These are phyloP conservation scores for Melieria picta DNA, from an alignment of 2,888 invertebrate species.

Conservation along the genomic window DNA sequence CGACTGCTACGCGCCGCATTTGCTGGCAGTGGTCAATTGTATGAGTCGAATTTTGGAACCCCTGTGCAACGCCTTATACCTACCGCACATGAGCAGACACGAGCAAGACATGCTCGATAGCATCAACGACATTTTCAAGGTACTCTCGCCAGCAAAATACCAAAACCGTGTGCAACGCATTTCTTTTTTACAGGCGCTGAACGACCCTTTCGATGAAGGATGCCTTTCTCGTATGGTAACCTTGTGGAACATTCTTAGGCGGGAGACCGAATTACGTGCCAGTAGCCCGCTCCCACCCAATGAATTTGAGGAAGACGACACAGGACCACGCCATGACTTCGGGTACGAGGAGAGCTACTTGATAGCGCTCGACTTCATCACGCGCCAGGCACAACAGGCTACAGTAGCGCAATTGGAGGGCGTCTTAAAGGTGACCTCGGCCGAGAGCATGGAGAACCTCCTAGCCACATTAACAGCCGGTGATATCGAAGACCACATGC, in stretches of 20 bases:
- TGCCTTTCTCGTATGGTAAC: slow-evolving; percentile 55
- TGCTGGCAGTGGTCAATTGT: slow-evolving; percentile 55
- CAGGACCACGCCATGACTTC: slow-evolving; percentile 49
- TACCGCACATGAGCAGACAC: slow-evolving; percentile 57
- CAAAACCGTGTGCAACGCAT: not conserved
- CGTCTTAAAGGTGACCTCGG: slow-evolving; percentile 9
- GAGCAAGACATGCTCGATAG: slow-evolving; percentile 63
- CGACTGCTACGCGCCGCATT: slow-evolving; percentile 50
- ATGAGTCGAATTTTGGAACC: slow-evolving; percentile 59
- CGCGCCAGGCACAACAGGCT: slow-evolving; percentile 50
- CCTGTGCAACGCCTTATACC: slow-evolving; percentile 54
- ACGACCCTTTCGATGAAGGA: slow-evolving; percentile 60
- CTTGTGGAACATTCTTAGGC: slow-evolving; percentile 55
- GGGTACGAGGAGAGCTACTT: slow-evolving; percentile 51
- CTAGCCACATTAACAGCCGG: slow-evolving; percentile 5
- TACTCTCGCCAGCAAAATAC: slow-evolving; percentile 37
- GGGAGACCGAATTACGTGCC: slow-evolving; percentile 45
- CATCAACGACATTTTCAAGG: slow-evolving; percentile 57
- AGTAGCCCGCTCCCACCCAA: slow-evolving; percentile 39
- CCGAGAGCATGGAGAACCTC: slow-evolving; percentile 18
- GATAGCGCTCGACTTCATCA: slow-evolving; percentile 40
- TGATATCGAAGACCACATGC: slow-evolving; percentile 3
- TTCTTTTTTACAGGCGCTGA: slow-evolving; percentile 54
- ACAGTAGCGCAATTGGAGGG: slow-evolving; percentile 39
- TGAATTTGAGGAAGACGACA: slow-evolving; percentile 50